These are phyloP conservation scores for Gymnocephalus cernua DNA, from an alignment of 2,113 vertebrate species.

Conservation along the genomic window DNA sequence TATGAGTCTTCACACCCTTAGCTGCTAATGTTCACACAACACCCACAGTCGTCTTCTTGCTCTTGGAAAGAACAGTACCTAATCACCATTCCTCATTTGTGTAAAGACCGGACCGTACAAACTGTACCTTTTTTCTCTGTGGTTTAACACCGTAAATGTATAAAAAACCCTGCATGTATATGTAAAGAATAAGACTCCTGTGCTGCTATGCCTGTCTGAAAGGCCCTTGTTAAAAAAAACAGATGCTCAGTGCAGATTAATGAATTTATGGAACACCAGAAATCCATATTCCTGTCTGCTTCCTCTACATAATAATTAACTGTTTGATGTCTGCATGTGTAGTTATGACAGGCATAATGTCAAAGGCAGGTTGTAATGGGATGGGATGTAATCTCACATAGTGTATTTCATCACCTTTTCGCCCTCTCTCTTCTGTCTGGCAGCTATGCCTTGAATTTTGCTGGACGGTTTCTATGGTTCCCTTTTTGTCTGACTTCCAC, in stretches of 20 bases:
- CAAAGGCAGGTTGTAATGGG: neutral
- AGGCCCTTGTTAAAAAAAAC: neutral
- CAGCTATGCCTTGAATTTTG: constrained; percentile 4
- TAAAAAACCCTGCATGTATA: constrained; percentile 13
- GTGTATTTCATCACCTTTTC: constrained; percentile 10
- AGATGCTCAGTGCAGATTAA: constrained; percentile 14
- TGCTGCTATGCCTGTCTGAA: neutral
- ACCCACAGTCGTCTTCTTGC: constrained; percentile 56
- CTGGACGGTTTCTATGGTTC: constrained; percentile 45
- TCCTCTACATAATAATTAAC: constrained; percentile 24
- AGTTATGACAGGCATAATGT: constrained; percentile 4
- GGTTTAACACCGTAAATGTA: neutral
- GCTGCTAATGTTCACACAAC: constrained; percentile 68
- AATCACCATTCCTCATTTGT: constrained; percentile 52
- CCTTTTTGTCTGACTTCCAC: constrained; percentile 54
- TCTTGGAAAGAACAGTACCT: constrained; percentile 51
- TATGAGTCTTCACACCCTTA: constrained; percentile 49
- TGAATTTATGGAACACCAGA: constrained; percentile 10
- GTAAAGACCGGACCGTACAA: constrained; percentile 47
- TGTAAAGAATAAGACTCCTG: neutral
- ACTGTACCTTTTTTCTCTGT: constrained; percentile 18
- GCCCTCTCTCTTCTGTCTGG: constrained; percentile 1
- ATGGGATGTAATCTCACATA: constrained; percentile 14
- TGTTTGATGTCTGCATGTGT: constrained; percentile 30
- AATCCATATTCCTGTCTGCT: neutral